These are phyloP conservation scores for Osedax frankpressi DNA, from an alignment of 2,888 invertebrate genomes.

Conservation along the genomic window DNA sequence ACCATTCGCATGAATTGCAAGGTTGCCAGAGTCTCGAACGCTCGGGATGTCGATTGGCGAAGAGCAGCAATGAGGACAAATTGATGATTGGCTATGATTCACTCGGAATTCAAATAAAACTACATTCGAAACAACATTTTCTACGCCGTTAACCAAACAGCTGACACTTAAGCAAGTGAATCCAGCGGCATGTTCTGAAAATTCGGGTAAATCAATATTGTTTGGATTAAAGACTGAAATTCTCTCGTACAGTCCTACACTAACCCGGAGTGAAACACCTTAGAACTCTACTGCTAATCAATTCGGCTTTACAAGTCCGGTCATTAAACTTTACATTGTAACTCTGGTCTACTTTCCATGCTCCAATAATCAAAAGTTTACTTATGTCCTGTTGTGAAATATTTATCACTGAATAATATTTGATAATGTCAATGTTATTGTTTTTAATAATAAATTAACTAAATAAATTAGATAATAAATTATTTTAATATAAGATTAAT, in stretches of 20 bases:
- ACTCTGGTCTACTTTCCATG: not conserved
- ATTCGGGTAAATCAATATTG: not conserved
- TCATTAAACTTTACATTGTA: not conserved
- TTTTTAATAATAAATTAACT: too few species aligned
- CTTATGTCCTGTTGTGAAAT: not conserved
- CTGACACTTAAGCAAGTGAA: not conserved
- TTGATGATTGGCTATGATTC: too few species aligned
- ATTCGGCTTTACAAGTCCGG: not conserved
- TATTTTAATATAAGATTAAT: too few species aligned
- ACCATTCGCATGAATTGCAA: too few species aligned
- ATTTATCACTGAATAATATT: too few species aligned
- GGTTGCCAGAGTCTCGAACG: too few species aligned
- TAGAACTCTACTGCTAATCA: not conserved
- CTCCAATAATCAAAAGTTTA: not conserved
- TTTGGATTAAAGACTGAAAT: not conserved
- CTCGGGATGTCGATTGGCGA: too few species aligned
- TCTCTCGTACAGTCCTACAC: not conserved
- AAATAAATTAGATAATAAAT: too few species aligned
- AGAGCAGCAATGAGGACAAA: too few species aligned
- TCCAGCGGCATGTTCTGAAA: not conserved
- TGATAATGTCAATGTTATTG: too few species aligned
- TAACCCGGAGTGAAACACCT: not conserved
- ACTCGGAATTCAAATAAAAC: not conserved
- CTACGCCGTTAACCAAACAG: not conserved
- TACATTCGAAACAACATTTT: not conserved